Conservation (phyloP, 2,888 invertebrate species). For the Didymodactylos carnosus region DNA sequence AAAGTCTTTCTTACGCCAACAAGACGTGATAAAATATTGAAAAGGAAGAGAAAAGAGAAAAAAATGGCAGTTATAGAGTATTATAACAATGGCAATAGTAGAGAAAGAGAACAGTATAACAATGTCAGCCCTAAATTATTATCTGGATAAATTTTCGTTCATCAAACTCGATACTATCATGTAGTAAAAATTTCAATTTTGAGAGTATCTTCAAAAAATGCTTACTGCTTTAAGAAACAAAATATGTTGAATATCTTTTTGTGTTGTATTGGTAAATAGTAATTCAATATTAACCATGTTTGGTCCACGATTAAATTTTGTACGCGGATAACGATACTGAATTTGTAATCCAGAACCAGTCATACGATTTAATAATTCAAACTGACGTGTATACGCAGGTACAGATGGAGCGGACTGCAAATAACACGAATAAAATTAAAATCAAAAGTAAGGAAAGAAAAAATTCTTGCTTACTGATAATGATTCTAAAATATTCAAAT, state of each 20-base stretch:
- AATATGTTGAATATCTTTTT: conserved; percentile 20
- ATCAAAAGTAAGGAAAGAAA: not conserved
- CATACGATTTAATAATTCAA: conserved; percentile 30
- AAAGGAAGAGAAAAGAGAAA: no score
- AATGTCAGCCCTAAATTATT: no score
- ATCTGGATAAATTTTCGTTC: no score
- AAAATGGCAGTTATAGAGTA: no score
- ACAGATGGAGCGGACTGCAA: conserved; percentile 42
- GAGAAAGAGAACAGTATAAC: no score
- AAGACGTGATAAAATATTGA: no score
- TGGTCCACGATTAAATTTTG: conserved; percentile 47
- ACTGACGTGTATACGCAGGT: conserved; percentile 41
- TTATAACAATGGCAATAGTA: no score
- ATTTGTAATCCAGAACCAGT: conserved; percentile 36
- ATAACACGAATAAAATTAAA: conserved; percentile 6
- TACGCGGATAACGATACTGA: conserved; percentile 48
- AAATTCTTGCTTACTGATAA: not conserved
- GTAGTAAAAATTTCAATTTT: no score
- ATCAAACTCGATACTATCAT: no score
- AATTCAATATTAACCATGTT: conserved; percentile 63
- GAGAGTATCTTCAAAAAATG: not conserved
- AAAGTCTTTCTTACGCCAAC: no score
- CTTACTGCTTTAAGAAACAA: not conserved
- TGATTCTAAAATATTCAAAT: conserved; percentile 1
- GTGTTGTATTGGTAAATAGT: conserved; percentile 54